Evolutionary conservation across 2,888 invertebrate genomes (phyloP).

Genomic region (Drosophila paranaensis): DNA sequence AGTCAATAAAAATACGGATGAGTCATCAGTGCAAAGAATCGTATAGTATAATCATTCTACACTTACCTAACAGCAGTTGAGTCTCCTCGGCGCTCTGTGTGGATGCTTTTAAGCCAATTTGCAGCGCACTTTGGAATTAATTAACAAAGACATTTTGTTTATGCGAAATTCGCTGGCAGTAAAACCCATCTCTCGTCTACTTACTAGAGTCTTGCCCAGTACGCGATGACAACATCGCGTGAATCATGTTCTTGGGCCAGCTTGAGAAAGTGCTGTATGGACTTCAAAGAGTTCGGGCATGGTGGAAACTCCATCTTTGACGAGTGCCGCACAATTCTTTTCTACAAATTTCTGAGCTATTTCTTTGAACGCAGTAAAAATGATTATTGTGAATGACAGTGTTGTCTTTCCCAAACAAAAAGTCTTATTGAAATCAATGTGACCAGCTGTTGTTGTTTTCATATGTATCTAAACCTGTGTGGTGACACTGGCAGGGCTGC

Average conservation of each 20-base stretch:
- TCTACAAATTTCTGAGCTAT: constrained; percentile 6
- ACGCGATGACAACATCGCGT: constrained; percentile 95
- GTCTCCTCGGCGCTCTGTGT: constrained; percentile 94
- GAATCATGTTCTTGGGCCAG: constrained; percentile 95
- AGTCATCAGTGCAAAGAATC: constrained; percentile 47
- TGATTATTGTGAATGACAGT: constrained; percentile 39
- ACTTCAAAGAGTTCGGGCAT: constrained; percentile 91
- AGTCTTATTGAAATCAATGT: constrained; percentile 12
- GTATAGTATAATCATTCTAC: neutral
- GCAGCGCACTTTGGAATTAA: constrained; percentile 87
- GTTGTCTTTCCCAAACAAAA: constrained; percentile 10
- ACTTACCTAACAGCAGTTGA: constrained; percentile 89
- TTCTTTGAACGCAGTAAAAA: constrained; percentile 27
- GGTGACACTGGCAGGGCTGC: constrained; percentile 40
- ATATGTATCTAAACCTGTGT: neutral
- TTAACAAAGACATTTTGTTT: neutral
- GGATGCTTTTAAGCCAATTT: constrained; percentile 92
- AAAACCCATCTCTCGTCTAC: constrained; percentile 12
- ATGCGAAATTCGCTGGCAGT: neutral
- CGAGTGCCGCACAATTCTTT: neutral
- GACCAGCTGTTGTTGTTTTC: constrained; percentile 2
- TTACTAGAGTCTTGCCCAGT: constrained; percentile 95
- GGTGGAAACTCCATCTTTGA: constrained; percentile 87
- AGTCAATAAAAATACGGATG: constrained; percentile 39
- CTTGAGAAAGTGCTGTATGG: constrained; percentile 95